A percentile compares a stretch with the other conserved stretches of the same genome.
These are phyloP conservation scores for Drosophila nigromelanica DNA, from an alignment of 1,140 invertebrate species.

Conservation along the genomic window DNA sequence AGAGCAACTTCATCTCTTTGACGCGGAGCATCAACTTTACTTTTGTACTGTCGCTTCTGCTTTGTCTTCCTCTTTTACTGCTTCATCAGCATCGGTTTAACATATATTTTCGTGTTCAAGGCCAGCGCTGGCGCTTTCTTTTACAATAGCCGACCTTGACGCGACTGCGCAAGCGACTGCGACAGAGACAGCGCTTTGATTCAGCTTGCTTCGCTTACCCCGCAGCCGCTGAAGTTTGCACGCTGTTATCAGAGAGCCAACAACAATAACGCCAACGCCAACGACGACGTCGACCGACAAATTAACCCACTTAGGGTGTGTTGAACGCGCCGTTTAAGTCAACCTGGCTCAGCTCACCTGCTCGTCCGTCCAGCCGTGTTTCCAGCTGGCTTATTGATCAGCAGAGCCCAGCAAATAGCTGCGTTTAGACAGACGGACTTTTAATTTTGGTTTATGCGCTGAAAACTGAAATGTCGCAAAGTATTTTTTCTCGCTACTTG, in stretches of 20 bases:
- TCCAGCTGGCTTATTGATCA: slow-evolving; percentile 53
- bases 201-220: not conserved
- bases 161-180: slow-evolving; percentile 62
- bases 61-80: not conserved
- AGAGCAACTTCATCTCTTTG: slow-evolving; percentile 31
- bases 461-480: slow-evolving; percentile 68
- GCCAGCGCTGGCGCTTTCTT: slow-evolving; percentile 77
- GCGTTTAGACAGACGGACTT: slow-evolving; percentile 51
- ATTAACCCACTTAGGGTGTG: slow-evolving; percentile 75
- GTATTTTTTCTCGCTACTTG: slow-evolving; percentile 23
- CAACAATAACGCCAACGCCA: slow-evolving; percentile 7
- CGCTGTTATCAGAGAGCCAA: slow-evolving; percentile 66
- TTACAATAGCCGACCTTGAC: slow-evolving; percentile 81
- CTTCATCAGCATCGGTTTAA: slow-evolving; percentile 53
- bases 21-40: slow-evolving; percentile 12
- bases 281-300: slow-evolving; percentile 10
- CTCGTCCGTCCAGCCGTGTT: not conserved
- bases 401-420: slow-evolving; percentile 53
- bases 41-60: slow-evolving; percentile 5
- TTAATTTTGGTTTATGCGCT: slow-evolving; percentile 52
- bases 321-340: slow-evolving; percentile 57
- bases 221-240: slow-evolving; percentile 31
- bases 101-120: slow-evolving; percentile 74
- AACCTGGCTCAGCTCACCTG: slow-evolving; percentile 20
- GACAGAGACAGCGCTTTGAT: slow-evolving; percentile 18